Evolutionary conservation across 2,797 vertebrate species (phyloP).

Genomic region (Mico argentatus): DNA sequence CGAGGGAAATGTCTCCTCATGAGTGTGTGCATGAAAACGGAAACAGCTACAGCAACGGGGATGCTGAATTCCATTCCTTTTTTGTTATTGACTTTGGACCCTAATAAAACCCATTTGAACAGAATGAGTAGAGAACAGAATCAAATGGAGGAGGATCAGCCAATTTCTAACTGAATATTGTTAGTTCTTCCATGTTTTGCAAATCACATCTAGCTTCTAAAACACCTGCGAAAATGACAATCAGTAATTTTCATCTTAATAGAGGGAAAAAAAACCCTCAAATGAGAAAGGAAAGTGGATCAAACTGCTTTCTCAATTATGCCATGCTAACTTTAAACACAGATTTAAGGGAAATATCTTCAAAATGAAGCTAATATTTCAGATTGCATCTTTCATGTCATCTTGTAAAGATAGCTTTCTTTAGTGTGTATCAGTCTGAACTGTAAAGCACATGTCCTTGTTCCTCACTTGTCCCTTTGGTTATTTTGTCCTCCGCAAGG

Average conservation of each 20-base stretch:
- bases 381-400: neutral
- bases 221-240: neutral
- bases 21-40: neutral
- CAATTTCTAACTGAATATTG: neutral
- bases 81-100: neutral
- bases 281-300: neutral
- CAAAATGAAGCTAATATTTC: neutral
- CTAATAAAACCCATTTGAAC: neutral
- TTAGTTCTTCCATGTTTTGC: neutral
- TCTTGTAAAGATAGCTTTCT: neutral
- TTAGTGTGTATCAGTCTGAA: neutral
- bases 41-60: neutral
- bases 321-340: neutral
- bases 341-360: neutral
- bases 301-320: neutral
- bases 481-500: neutral
- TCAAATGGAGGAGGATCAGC: neutral
- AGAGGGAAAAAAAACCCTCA: neutral
- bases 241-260: neutral
- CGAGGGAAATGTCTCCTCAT: neutral
- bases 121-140: neutral
- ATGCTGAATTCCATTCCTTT: neutral
- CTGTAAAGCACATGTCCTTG: neutral
- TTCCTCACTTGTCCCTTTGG: neutral
- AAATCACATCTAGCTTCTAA: neutral